phyloP scores from a whole-genome alignment of 2,113 vertebrate genomes.

The Cheilinus undulatus region DNA sequence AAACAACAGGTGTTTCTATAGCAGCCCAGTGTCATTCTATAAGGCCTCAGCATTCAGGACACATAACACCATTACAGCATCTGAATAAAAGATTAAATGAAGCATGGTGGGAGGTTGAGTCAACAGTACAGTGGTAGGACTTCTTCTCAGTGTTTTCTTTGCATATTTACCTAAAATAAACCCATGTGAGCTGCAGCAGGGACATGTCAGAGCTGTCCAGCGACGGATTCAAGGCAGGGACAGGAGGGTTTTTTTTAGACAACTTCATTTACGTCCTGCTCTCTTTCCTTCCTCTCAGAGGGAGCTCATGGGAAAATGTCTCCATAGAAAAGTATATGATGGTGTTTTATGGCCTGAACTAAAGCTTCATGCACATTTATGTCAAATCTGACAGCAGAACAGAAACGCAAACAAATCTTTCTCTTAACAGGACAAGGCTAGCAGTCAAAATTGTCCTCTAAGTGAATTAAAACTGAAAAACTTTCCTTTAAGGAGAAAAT shows the following conservation, averaged over 20 bases:
- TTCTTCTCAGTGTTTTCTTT: slow-evolving; percentile 37
- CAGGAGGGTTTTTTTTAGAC: slow-evolving; percentile 37
- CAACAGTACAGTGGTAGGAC: slow-evolving; percentile 30
- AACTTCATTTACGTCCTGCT: neutral
- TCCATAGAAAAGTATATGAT: slow-evolving; percentile 44
- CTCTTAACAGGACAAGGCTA: neutral
- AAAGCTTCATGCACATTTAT: slow-evolving; percentile 38
- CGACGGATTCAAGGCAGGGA: slow-evolving; percentile 13
- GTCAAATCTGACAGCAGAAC: slow-evolving; percentile 24
- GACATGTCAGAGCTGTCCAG: slow-evolving; percentile 46
- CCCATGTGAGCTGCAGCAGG: slow-evolving; percentile 47
- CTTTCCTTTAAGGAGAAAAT: too few species aligned
- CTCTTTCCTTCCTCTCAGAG: slow-evolving; percentile 30
- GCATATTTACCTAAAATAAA: slow-evolving; percentile 56
- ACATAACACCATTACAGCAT: slow-evolving; percentile 35
- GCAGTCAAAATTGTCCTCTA: neutral
- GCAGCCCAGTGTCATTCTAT: slow-evolving; percentile 18
- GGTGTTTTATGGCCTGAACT: slow-evolving; percentile 57
- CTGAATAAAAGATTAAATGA: slow-evolving; percentile 47
- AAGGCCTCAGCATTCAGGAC: slow-evolving; percentile 5
- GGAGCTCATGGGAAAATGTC: slow-evolving; percentile 71
- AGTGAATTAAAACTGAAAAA: too few species aligned
- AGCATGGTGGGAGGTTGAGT: slow-evolving; percentile 52
- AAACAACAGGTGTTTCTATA: slow-evolving; percentile 66
- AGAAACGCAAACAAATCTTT: slow-evolving; percentile 8